Conservation (phyloP, 2,113 vertebrate genomes). For the Montifringilla adamsi region DNA sequence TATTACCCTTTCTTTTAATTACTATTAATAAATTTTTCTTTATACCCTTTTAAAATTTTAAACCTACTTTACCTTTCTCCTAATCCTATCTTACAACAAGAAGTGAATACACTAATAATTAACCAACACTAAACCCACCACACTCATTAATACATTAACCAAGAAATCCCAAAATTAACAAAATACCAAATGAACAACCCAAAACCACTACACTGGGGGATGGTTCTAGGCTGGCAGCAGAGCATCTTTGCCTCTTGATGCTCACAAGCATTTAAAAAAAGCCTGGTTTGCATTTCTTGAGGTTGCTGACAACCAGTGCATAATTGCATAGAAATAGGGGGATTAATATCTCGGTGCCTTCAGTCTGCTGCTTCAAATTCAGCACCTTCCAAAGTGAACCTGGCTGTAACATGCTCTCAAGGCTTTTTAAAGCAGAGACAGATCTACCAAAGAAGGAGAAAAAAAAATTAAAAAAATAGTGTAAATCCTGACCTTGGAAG, state of each 20-base stretch:
- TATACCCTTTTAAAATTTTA: neutral
- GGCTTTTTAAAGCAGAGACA: neutral
- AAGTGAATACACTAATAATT: neutral
- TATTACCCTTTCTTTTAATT: neutral
- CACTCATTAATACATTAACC: neutral
- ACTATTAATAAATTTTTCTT: neutral
- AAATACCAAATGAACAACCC: neutral
- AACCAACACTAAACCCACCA: neutral
- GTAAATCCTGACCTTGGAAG: neutral
- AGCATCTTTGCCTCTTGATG: neutral
- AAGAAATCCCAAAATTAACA: neutral
- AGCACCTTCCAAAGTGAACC: neutral
- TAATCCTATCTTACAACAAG: neutral
- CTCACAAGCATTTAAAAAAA: neutral
- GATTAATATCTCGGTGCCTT: neutral
- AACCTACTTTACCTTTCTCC: neutral
- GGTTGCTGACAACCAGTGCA: neutral
- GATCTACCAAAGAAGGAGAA: rapidly evolving
- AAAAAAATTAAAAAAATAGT: too few species aligned
- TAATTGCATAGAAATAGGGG: neutral
- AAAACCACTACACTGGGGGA: neutral
- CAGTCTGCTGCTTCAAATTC: neutral
- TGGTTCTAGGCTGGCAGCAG: neutral
- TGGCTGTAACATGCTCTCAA: neutral
- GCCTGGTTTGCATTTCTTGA: neutral